Conservation (phyloP, 2,113 vertebrate species). For the Callopanchax toddi region DNA sequence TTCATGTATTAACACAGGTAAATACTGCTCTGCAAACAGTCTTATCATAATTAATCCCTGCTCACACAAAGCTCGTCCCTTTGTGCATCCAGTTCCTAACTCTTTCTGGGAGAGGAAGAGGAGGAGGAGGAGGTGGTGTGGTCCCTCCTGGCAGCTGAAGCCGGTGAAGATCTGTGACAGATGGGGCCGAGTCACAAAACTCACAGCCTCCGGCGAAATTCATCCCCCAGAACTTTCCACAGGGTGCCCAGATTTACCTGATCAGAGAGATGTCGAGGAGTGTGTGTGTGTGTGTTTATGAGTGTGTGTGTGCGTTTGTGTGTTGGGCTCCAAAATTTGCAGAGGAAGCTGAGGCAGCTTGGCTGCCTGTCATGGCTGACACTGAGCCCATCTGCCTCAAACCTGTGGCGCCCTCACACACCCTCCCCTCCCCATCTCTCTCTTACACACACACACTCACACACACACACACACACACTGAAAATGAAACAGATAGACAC, state of each 20-base stretch:
- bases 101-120: slow-evolving; percentile 26
- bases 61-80: slow-evolving; percentile 2
- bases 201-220: slow-evolving; percentile 91
- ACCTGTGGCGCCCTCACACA: slow-evolving; percentile 89
- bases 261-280: slow-evolving; percentile 79
- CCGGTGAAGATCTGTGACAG: slow-evolving; percentile 93
- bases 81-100: slow-evolving; percentile 9
- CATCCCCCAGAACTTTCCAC: slow-evolving; percentile 90
- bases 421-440: slow-evolving; percentile 79
- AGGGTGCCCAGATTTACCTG: slow-evolving; percentile 96
- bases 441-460: slow-evolving; percentile 26
- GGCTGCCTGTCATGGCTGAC: slow-evolving; percentile 96
- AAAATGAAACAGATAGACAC: slow-evolving; percentile 92
- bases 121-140: slow-evolving; percentile 81
- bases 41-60: slow-evolving; percentile 30
- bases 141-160: slow-evolving; percentile 89
- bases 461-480: slow-evolving; percentile 49
- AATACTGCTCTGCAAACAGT: slow-evolving; percentile 25
- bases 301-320: slow-evolving; percentile 17
- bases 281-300: slow-evolving; percentile 15
- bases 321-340: slow-evolving; percentile 78
- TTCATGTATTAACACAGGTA: slow-evolving; percentile 38
- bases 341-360: slow-evolving; percentile 86
- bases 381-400: slow-evolving; percentile 97
- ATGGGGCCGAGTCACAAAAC: slow-evolving; percentile 96